Base-by-base conservation (phyloP, 2,888 invertebrate genomes). In the Auanema freiburgensis region DNA sequence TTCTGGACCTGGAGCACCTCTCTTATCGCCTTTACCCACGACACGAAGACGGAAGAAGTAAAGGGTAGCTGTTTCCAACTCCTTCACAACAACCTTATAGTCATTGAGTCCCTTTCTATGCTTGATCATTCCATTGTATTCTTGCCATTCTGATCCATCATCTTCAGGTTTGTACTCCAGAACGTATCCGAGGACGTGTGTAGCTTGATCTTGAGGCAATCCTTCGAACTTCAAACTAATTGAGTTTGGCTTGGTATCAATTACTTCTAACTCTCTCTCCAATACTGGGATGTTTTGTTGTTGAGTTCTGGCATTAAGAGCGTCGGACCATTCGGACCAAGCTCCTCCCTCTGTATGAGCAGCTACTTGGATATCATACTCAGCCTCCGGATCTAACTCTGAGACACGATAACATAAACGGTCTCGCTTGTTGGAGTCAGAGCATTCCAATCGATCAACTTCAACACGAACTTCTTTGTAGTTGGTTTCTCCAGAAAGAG, bases 1-100 rank as follows among this genome's bases (percentile, higher is more conserved):
- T 66, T 80, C 81, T 18, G 83, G 83, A 41, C 83, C 80, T 6
- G 83, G 80, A 1, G 70, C 72, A 21, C 83, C 83, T 33, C 77
- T 62, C 70, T 84, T 82, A 55, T 83, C 83, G 55, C 78, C 78
- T 67, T 80, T 81, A 58, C 79, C 80, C 33, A 79, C 83, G n/a
- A 84, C 83, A 12, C 74, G 71, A 21, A 83, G 69, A 49, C 84
- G 78, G 79, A 84, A 84, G 77, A 82, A 83, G 74, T 83, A 84
- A 23, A 76, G 65, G 6, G 83, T 84, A 44, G 84, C 80, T 23
- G 83, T 79, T 21, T 72, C 72, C 24, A 83, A 70, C 21, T 76
- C 71, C 24, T 73, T 67, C 23, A 83, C 81, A 25, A 74, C 69
- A 14, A 78, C 66, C 63, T 78, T 78, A 68, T 83, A 83, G 44